Evolutionary conservation across 1,140 invertebrate species (phyloP), one percentile per base, ranked within the genome.

Genomic region (Sminthurides bifidus): DNA sequence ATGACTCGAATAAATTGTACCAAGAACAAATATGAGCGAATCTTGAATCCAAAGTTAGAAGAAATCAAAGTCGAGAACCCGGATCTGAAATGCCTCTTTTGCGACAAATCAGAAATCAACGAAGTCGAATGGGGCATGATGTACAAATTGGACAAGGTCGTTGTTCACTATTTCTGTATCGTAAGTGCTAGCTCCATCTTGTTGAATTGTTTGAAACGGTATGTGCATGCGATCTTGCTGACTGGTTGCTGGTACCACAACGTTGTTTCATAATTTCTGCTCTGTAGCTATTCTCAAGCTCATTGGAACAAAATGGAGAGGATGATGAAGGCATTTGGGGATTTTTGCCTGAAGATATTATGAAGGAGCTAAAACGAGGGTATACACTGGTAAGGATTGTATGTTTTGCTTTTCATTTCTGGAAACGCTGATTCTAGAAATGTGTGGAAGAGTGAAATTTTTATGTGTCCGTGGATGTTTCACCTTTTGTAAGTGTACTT

Each of bases 251-350:
- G n/a, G n/a, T n/a, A n/a, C n/a, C n/a, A n/a, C n/a, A n/a, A n/a
- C n/a, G n/a, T n/a, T n/a, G n/a, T n/a, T n/a, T n/a, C n/a, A n/a
- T n/a, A n/a, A n/a, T n/a, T n/a, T n/a, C n/a, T n/a, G n/a, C n/a
- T n/a, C n/a, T n/a, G n/a, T 27, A 80, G 79, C 66, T 82, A 2
- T 71, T 82, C 54, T 75, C 79, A 0, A 76, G 75, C 63, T 76
- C 73, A 12, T 64, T 82, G n/a, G 64, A 70, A 33, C 80, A 82
- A 67, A 75, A 75, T 59, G 80, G 79, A 1, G 69, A 70, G 37
- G 75, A 78, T 58, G 66, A 74, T 33, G 72, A 79, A 56, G 80
- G 81, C 0, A 71, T 82, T 14, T 70, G 77, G 56, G 81, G 80
- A 2, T 83, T 83, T 66, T 56, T 81, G 2, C 71, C 73, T 24